Evolutionary conservation across 1,140 invertebrate species (phyloP).

Genomic region (Meloidogyne exigua): DNA sequence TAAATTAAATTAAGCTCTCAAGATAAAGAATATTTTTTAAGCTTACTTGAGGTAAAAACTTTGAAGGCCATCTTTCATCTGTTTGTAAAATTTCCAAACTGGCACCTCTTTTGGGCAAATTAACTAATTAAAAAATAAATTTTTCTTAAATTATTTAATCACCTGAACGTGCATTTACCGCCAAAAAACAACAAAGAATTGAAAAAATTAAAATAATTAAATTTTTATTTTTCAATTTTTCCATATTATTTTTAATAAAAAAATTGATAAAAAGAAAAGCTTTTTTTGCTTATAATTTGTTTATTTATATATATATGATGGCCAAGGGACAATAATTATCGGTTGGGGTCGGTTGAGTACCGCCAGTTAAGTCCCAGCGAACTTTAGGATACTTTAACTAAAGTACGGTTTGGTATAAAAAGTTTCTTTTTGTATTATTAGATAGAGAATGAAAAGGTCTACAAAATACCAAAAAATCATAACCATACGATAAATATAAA

Average conservation of each 20-base stretch:
- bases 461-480: no score
- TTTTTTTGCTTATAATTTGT: no score
- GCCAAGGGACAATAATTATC: no score
- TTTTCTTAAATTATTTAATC: not conserved
- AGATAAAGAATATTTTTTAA: not conserved
- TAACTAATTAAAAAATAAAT: not conserved
- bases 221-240: not conserved
- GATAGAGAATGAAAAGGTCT: no score
- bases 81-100: not conserved
- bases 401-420: no score
- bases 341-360: no score
- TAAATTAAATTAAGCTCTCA: not conserved
- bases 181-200: not conserved
- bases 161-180: not conserved
- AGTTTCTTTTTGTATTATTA: no score
- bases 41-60: not conserved
- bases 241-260: not conserved
- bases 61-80: not conserved
- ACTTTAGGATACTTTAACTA: no score
- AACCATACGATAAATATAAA: no score
- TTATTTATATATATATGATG: no score
- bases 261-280: not conserved
- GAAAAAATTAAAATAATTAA: not conserved
- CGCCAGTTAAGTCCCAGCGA: no score
- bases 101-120: not conserved